A percentile compares a stretch with the other conserved stretches of the same genome.
Conservation (phyloP, 2,888 invertebrate genomes). For the Lasioglossum lativentre region DNA sequence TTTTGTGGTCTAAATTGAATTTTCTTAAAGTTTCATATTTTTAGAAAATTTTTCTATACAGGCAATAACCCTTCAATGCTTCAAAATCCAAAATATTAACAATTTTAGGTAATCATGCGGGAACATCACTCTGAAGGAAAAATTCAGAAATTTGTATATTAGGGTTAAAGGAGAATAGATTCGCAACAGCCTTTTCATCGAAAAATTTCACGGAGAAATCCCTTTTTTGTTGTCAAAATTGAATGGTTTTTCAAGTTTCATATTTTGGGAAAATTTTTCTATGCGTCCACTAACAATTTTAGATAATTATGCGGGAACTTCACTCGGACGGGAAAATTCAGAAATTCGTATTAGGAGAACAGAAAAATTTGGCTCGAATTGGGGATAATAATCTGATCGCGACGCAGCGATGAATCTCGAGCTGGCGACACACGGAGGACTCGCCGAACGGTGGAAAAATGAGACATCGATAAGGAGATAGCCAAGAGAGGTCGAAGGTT, state of each 20-base stretch:
- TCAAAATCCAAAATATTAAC: no score
- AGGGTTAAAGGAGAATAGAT: no score
- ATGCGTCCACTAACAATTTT: not conserved
- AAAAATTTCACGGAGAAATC: no score
- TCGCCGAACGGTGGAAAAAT: conserved; percentile 39
- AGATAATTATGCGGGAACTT: not conserved
- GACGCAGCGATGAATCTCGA: conserved; percentile 55
- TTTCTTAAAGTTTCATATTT: not conserved
- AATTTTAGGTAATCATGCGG: no score
- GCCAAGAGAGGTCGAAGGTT: conserved; percentile 30
- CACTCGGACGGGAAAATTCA: no score
- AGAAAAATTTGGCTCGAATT: conserved; percentile 2
- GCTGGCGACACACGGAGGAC: conserved; percentile 2
- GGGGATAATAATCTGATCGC: conserved; percentile 48
- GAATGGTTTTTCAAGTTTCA: not conserved
- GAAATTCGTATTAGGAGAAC: no score
- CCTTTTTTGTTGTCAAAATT: no score
- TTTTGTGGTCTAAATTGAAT: not conserved
- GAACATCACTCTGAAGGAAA: no score
- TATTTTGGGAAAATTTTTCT: not conserved
- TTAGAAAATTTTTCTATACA: not conserved
- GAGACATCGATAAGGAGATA: conserved; percentile 53
- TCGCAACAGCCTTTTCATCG: no score
- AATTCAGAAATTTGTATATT: no score
- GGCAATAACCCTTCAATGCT: no score